Evolutionary conservation across 2,113 vertebrate species (phyloP).

Genomic region (Dipodomys ordii): DNA sequence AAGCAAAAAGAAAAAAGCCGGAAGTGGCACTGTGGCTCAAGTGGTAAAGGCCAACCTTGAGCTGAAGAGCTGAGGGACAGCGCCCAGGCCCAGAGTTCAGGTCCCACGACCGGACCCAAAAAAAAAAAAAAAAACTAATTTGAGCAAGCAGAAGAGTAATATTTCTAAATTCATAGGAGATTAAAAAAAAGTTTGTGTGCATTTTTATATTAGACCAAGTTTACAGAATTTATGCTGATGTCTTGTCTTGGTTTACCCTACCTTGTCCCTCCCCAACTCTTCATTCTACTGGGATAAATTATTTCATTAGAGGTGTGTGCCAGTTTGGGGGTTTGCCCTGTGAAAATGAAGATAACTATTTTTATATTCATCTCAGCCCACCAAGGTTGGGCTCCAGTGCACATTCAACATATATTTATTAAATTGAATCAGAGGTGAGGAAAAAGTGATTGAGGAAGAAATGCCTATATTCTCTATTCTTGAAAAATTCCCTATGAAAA

Average conservation of each 20-base stretch:
- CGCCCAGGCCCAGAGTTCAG: no score
- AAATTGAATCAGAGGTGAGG: background rate
- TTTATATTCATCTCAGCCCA: background rate
- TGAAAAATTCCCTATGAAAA: background rate
- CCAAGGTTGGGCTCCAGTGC: background rate
- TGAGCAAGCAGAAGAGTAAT: background rate
- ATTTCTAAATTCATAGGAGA: background rate
- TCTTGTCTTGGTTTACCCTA: no score
- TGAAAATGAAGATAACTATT: background rate
- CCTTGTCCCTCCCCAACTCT: background rate
- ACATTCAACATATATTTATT: background rate
- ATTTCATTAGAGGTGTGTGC: background rate
- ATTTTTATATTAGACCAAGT: background rate
- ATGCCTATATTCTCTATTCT: background rate
- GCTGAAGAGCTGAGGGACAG: no score
- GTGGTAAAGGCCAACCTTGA: no score
- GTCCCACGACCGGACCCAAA: no score
- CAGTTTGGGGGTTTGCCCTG: background rate
- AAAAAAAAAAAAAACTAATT: background rate
- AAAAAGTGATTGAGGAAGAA: background rate
- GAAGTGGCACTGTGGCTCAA: no score
- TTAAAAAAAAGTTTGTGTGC: background rate
- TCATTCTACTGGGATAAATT: background rate
- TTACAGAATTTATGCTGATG: background rate
- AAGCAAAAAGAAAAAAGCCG: no score